Evolutionary conservation across 2,797 vertebrate genomes (phyloP).

Genomic region (Spinus pinus): DNA sequence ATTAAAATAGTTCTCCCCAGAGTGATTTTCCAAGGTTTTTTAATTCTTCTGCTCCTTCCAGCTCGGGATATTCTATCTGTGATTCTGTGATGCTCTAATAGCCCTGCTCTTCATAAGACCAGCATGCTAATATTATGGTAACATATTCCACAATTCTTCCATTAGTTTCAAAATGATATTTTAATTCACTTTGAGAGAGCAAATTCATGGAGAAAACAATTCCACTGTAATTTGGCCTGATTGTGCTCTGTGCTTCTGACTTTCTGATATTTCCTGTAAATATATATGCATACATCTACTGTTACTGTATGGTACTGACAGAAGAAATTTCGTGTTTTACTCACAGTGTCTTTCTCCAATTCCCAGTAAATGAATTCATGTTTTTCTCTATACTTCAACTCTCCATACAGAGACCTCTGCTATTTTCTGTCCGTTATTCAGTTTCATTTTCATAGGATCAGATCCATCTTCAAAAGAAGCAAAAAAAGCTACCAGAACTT

Average conservation of each 20-base stretch:
- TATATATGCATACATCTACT: background rate
- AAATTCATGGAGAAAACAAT: background rate
- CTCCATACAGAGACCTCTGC: background rate
- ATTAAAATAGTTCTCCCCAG: background rate
- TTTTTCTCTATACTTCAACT: background rate
- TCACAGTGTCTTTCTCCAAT: background rate
- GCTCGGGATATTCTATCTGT: background rate
- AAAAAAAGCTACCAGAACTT: background rate
- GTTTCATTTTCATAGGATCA: background rate
- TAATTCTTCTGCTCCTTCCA: background rate
- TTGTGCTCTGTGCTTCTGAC: background rate
- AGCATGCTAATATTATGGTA: background rate
- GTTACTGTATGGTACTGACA: background rate
- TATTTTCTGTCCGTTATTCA: background rate
- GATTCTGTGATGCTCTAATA: background rate
- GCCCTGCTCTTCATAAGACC: background rate
- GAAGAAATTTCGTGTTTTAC: background rate
- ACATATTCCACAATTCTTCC: background rate
- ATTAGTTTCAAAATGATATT: background rate
- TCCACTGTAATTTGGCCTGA: background rate
- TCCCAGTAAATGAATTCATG: background rate
- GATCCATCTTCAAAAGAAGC: background rate
- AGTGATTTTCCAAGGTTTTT: background rate
- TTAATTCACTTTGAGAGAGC: background rate
- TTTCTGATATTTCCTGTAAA: background rate